A percentile compares a stretch with the other conserved stretches of the same genome.
phyloP scores from a whole-genome alignment of 2,888 invertebrate species.

The Euproctis similis region DNA sequence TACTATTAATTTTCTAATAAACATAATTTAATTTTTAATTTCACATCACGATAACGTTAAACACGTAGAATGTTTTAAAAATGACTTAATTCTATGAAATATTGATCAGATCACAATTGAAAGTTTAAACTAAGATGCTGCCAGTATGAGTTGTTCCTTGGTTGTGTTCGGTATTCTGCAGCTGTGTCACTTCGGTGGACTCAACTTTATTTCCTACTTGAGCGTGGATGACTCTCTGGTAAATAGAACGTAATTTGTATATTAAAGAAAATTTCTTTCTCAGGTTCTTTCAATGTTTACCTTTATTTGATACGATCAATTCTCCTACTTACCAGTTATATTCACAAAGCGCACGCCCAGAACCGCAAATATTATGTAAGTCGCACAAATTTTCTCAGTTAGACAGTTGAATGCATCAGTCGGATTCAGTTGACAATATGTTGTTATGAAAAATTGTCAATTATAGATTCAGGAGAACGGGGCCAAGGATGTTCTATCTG shows the following conservation, averaged over 20 bases:
- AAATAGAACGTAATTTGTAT: slow-evolving; percentile 10
- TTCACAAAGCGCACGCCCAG: too few species aligned
- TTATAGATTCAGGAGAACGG: slow-evolving; percentile 34
- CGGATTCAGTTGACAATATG: slow-evolving; percentile 20
- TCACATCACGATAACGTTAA: too few species aligned
- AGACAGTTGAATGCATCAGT: slow-evolving; percentile 3
- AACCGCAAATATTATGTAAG: neutral
- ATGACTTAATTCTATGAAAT: too few species aligned
- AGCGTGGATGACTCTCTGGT: slow-evolving; percentile 12
- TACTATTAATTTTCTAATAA: too few species aligned
- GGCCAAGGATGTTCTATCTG: slow-evolving; percentile 32
- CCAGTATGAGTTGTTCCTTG: slow-evolving; percentile 14
- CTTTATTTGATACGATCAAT: too few species aligned
- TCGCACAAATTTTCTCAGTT: slow-evolving; percentile 1
- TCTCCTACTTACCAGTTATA: too few species aligned
- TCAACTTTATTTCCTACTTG: slow-evolving; percentile 9
- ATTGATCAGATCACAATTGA: neutral
- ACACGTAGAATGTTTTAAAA: too few species aligned
- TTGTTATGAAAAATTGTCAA: slow-evolving; percentile 27
- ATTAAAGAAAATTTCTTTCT: too few species aligned
- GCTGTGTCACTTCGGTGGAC: slow-evolving; percentile 4
- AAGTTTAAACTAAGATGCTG: slow-evolving; percentile 5
- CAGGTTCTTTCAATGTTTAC: too few species aligned
- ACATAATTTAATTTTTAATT: too few species aligned
- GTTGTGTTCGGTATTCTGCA: slow-evolving; percentile 12